Base-by-base conservation (phyloP, 2,113 vertebrate species). In the Sialia sialis region DNA sequence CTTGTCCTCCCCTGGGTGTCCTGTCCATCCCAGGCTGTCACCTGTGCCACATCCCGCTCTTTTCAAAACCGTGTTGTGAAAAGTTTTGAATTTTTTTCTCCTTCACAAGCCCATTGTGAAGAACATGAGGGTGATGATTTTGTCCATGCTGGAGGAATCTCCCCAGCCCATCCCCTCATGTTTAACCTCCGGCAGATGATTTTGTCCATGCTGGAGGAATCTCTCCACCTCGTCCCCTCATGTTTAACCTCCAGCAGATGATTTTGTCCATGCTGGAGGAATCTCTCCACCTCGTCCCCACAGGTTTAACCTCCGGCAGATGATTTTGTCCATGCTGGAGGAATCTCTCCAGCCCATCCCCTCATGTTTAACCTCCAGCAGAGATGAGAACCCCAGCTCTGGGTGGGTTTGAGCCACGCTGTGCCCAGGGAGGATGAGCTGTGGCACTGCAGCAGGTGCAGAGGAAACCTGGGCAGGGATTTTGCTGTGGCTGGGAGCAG, bases 111-210 rank as follows among this genome's bases (percentile, higher is more conserved):
- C 52, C 58, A 27, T 2, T 2, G 26, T 8, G 29, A 14, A 0
- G 1, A 10, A 1, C 2, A 7, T 6, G 22, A 16, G 26, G 14
- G 18, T 1, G n/a, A 22, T 14, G 0, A 29, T 58, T 58, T 34
- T 30, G 18, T 11, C 55, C 3, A 1, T 0, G 7, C 23, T 52
- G 32, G 8, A 18, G 29, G 46, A 13, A 36, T 11, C 11, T 7
- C 59, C 32, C 43, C 21, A 46, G 26, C 73, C 22, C 70, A 9
- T 6, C 7, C 11, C 3, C 20, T 4, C 19, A 5, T 26, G 7
- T 49, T 29, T 14, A 46, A 44, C 30, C 46, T 21, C 26, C 27
- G 6, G 2, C 38, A 25, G 54, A 21, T n/a, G n/a, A n/a, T n/a
- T n/a, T n/a, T n/a, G n/a, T n/a, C n/a, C n/a, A n/a, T n/a, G n/a